phyloP scores from a whole-genome alignment of 2,113 vertebrate genomes.

The Daphoenositta chrysoptera region DNA sequence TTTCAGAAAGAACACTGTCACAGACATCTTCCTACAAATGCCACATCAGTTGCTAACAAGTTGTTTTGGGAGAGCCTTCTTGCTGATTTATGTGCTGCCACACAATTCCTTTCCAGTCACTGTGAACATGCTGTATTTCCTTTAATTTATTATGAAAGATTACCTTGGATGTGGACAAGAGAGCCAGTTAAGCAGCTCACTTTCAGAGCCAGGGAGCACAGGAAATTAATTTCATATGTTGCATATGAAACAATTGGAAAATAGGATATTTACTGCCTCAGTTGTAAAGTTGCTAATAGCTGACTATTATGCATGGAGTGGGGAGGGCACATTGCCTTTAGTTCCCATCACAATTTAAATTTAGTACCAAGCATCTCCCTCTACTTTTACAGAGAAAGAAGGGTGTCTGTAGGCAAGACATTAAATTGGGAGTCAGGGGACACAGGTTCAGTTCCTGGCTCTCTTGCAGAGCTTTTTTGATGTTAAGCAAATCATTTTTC shows the following conservation, averaged over 20 bases:
- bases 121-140: neutral
- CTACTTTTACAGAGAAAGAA: neutral
- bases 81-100: neutral
- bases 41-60: conserved; percentile 12
- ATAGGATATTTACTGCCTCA: neutral
- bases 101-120: neutral
- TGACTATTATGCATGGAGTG: neutral
- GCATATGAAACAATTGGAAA: neutral
- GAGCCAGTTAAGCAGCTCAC: neutral
- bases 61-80: conserved; percentile 27
- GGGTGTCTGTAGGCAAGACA: neutral
- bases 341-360: neutral
- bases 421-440: neutral
- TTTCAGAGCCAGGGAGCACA: neutral
- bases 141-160: neutral
- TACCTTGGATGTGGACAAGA: neutral
- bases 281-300: neutral
- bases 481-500: neutral
- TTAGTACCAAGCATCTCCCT: neutral
- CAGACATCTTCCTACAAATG: neutral
- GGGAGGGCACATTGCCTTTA: neutral
- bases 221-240: neutral
- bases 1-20: neutral
- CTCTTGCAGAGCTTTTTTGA: neutral
- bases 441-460: neutral